These are phyloP conservation scores for Arion vulgaris DNA, from an alignment of 1,140 invertebrate species.

Conservation along the genomic window DNA sequence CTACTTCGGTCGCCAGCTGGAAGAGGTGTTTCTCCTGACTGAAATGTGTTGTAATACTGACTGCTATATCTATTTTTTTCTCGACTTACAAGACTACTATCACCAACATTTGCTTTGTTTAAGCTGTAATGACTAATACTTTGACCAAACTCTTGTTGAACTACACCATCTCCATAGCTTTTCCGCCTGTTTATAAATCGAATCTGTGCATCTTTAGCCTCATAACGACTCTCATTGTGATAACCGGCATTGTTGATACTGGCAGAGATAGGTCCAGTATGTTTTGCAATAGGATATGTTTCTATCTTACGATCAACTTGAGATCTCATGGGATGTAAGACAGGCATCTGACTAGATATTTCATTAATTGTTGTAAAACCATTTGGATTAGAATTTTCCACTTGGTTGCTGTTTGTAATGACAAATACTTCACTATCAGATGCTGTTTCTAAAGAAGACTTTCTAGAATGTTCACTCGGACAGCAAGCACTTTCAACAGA, in stretches of 20 bases:
- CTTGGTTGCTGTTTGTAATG: neutral
- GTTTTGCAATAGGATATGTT: neutral
- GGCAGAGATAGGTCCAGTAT: neutral
- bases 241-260: neutral
- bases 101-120: neutral
- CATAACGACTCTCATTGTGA: neutral
- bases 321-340: neutral
- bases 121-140: neutral
- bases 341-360: neutral
- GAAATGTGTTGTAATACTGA: neutral
- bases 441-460: slow-evolving; percentile 24
- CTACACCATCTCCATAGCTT: neutral
- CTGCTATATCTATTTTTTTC: neutral
- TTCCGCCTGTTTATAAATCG: neutral
- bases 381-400: neutral
- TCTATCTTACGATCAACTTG: neutral
- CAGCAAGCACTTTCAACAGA: slow-evolving; percentile 18
- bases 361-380: neutral
- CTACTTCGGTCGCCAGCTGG: slow-evolving; percentile 24
- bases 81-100: neutral
- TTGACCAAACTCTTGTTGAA: neutral
- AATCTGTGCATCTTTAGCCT: neutral
- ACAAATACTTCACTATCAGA: slow-evolving; percentile 42
- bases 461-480: slow-evolving; percentile 24
- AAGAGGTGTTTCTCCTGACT: slow-evolving; percentile 22